Evolutionary conservation across 2,888 invertebrate genomes (phyloP), one percentile per base, ranked within the genome.

Genomic region (Pelosia muscerda): DNA sequence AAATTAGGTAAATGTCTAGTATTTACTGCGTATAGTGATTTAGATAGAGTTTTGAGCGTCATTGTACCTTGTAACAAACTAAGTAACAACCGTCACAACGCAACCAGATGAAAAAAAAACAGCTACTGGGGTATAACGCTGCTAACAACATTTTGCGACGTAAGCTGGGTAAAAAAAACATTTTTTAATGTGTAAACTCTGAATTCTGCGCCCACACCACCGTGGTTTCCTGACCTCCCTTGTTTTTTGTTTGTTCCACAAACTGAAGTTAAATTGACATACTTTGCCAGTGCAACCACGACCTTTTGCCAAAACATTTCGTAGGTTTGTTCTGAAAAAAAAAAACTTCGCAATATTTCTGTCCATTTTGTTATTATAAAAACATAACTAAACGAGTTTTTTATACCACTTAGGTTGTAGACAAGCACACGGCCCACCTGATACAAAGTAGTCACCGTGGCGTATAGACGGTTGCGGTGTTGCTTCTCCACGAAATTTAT

Each of bases 141-240:
- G 8, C 19, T 49, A 68, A 73, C 67, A 49, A 25, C 62, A 49
- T 60, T 66, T 66, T 67, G 69, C 65, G 49, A 69, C 70, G 65
- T 63, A 69, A 65, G 65, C 69, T 15, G 57, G n/a, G n/a, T 66
- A 69, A 75, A 65, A 73, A 72, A 69, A 75, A 73, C 75, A 75
- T 77, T 75, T 72, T 69, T 73, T 73, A 77, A 65, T 49, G 26
- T 66, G 34, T 28, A 69, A 63, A 63, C 25, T 38, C 23, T 2
- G 4, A 61, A 25, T 25, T 15, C 60, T 42, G 25, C 42, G 38
- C 23, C 25, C 19, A 49, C 49, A 49, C 49, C 19, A 8, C 49
- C 11, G 13, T n/a, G 34, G 28, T 28, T 25, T 22, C 13, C 42
- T 25, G 60, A 9, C 8, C 60, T 0, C 26, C 26, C 10, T n/a